Evolutionary conservation across 1,140 invertebrate species (phyloP), one percentile per base, ranked within the genome.

Genomic region (Drosophila lowei): DNA sequence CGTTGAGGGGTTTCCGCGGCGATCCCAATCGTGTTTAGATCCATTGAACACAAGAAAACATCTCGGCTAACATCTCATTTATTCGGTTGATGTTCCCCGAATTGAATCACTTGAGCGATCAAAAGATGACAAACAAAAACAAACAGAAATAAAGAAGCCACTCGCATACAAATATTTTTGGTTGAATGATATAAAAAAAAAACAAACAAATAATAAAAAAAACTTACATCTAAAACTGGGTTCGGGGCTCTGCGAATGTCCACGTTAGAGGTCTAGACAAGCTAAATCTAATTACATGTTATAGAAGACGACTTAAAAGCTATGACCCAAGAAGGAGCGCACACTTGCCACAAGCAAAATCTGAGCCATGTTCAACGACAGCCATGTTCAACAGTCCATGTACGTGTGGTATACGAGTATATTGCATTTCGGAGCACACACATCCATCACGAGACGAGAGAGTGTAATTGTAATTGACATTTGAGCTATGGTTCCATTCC

Each of bases 321-420:
- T 73, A 73, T 38, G 53, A 73, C 70, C 60, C 71, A 73, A 73
- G 70, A 73, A 73, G 43, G 64, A 73, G 34, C 60, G 53, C 23
- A 62, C 70, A 61, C 46, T 72, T 72, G 70, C 67, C 58, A 42
- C 58, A 34, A 49, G 49, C 68, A 62, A 72, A 72, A 72, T 72
- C 46, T 44, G 68, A 38, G 30, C 15, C 44, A 25, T 18, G 23
- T n/a, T 52, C 30, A 30, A 15, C 28, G 3, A 34, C 18, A 34
- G 23, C n/a, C n/a, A n/a, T n/a, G n/a, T 18, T 2, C 62, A 50
- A 42, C 46, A 58, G 38, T 67, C 66, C 48, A 47, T 48, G 44
- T 38, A 54, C 18, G 15, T 52, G n/a, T 0, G 43, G 34, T 38
- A 34, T 46, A 8, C 3, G 7, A 21, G 28, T 30, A 68, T 68